Base-by-base conservation (phyloP, 2,888 invertebrate species). In the Drosophila tanythrix region DNA sequence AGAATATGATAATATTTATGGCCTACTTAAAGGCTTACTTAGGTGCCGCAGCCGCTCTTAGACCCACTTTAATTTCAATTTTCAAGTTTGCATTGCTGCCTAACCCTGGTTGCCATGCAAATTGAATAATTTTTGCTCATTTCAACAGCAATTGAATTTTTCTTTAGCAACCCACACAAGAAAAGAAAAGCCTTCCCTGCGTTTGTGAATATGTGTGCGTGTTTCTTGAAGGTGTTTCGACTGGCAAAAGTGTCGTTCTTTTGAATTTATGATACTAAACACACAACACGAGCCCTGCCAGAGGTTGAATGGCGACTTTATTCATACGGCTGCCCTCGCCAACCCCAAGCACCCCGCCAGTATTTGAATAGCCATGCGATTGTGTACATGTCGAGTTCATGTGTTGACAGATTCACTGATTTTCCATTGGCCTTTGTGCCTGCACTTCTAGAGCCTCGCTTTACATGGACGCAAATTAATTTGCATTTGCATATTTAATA, bases 191-290 rank as follows among this genome's bases (percentile, higher is more conserved):
- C 21, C 3, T 13, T 25, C 15, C 5, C 29, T 33, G 38, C 36
- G 11, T 31, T 50, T 27, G 57, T 53, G 15, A 35, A 31, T 52
- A 60, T 46, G 25, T 48, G 59, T 43, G 25, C 29, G 52, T 51
- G 57, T 50, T 60, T 57, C 57, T 64, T 57, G 53, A 64, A 78
- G 74, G 74, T 78, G 77, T 77, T 66, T 51, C 35, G 65, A 60
- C 63, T 58, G 55, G 59, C 55, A 43, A 70, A 82, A 73, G 80
- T 86, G 83, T 79, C 77, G 68, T 79, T 79, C 83, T 74, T 84
- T 83, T 81, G 78, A 84, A 83, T 83, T 80, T 82, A 77, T 82
- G 74, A 80, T 74, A 70, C 82, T 77, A 79, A 80, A 61, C 74
- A 80, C 69, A 80, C 77, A 80, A 77, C 70, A 70, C 46, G 55